Base-by-base conservation (phyloP, 2,888 invertebrate species). In the Drosophila incognita region DNA sequence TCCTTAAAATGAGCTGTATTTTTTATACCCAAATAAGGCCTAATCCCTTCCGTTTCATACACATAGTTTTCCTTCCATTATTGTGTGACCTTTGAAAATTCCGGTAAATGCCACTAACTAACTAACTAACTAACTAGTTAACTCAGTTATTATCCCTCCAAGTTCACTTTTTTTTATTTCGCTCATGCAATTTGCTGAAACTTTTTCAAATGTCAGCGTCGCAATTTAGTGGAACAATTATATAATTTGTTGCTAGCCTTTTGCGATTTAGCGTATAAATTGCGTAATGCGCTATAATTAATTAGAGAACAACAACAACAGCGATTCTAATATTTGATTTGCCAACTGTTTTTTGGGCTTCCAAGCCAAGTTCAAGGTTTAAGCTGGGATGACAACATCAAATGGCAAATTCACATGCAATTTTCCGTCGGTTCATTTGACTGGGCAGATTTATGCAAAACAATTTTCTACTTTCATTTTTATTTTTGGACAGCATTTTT, bases 381-480 rank as follows among this genome's bases (percentile, higher is more conserved):
- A 82, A 21, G 73, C 68, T 67, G 59, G 54, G 72, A 57, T 69
- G 72, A 83, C 69, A 81, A 49, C 42, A 51, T 74, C 71, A 79
- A 85, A 91, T 76, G 83, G 68, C 74, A 81, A 72, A 85, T 90
- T 83, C 81, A 68, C 92, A 91, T 87, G 92, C 91, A 80, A 91
- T 79, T 84, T 72, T 76, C 70, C 35, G 24, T 13, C 33, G 54
- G 24, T 11, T 57, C 66, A 51, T 35, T 33, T 42, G 46, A 73
- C 42, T 51, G 52, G 24, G 33, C 42, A 80, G 64, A 61, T 56
- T 60, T 76, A 4, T 52, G 27, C 46, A 49, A 60, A 40, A 2
- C 36, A 31, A 40, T 75, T 76, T 68, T 69, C 54, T 21, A 84
- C 90, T 90, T 87, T 91, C 85, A 68, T 74, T 90, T 90, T 88